These are phyloP conservation scores for Sebastes hopkinsi DNA, from an alignment of 2,797 vertebrate species.

Conservation along the genomic window DNA sequence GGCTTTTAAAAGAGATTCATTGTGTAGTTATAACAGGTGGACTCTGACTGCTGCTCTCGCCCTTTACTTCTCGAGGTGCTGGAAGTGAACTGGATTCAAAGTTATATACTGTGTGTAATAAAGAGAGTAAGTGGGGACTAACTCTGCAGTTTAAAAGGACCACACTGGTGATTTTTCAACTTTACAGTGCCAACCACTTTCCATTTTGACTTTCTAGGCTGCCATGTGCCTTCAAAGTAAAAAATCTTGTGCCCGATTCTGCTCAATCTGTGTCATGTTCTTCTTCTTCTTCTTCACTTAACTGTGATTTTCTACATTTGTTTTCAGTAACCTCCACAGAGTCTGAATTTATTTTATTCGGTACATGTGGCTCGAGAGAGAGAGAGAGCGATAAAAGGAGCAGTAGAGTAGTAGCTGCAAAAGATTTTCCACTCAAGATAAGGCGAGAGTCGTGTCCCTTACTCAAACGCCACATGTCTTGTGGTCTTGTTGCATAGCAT, in stretches of 20 bases:
- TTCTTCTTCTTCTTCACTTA: not conserved
- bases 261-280: not conserved
- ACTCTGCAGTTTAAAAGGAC: conserved; percentile 17
- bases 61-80: not conserved
- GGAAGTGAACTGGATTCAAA: conserved; percentile 1
- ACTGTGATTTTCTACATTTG: conserved; percentile 33
- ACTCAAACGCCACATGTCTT: conserved; percentile 28
- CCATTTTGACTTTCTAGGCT: conserved; percentile 4
- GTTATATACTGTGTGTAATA: not conserved
- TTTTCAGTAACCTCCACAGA: conserved; percentile 32
- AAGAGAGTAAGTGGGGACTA: not conserved
- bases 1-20: conserved; percentile 24
- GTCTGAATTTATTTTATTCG: conserved; percentile 27
- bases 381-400: conserved; percentile 29
- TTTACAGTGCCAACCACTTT: conserved; percentile 25
- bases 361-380: conserved; percentile 30
- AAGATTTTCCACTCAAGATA: conserved; percentile 53
- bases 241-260: not conserved
- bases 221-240: no score
- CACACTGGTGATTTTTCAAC: conserved; percentile 8
- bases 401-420: not conserved
- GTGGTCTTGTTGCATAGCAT: not conserved
- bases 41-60: conserved; percentile 4
- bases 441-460: conserved; percentile 6
- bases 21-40: conserved; percentile 55